Evolutionary conservation across 2,113 vertebrate genomes (phyloP), one percentile per base, ranked within the genome.

Genomic region (Cottus gobio): DNA sequence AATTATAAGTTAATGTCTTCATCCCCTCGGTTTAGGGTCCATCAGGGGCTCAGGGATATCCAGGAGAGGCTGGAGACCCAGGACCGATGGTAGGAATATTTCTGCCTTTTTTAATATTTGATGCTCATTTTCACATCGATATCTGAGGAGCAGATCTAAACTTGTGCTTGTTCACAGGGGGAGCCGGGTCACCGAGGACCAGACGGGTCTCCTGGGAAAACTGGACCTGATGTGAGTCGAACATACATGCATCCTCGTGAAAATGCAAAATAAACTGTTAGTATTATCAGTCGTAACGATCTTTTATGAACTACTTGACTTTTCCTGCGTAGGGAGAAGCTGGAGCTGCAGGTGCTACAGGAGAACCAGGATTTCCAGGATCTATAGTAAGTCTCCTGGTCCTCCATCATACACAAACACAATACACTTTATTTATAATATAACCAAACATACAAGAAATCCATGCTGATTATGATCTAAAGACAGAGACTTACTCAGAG

Each of bases 141-240:
- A 20, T 60, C 30, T 8, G 13, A 16, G 26, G 36, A 71, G 68
- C 5, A 4, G 3, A 30, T 28, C 0, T 0, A 26, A 61, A 9
- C 36, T 20, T 10, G 58, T 76, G 61, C 64, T 69, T 82, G 24
- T 56, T 71, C 63, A 22, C 85, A 99, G 98, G 98, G 98, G 36
- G 89, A 96, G 69, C 54, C 90, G 44, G 98, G 98, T 88, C 87
- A 94, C 65, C 95, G 98, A 68, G 98, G 98, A 57, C 98, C 97
- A 48, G 97, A 99, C 28, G 98, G 98, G 36, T 94, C 95, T 74
- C 74, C 93, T 34, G 98, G 98, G 84, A 99, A 98, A 93, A 76
- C 97, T 62, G 98, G 98, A 71, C 89, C 91, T 93, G 98, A 99
- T 92, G 98, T 99, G 93, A 95, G 97, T 94, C 36, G 5, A 26